These are phyloP conservation scores for Onchidella celtica DNA, from an alignment of 2,888 invertebrate genomes.

Conservation along the genomic window DNA sequence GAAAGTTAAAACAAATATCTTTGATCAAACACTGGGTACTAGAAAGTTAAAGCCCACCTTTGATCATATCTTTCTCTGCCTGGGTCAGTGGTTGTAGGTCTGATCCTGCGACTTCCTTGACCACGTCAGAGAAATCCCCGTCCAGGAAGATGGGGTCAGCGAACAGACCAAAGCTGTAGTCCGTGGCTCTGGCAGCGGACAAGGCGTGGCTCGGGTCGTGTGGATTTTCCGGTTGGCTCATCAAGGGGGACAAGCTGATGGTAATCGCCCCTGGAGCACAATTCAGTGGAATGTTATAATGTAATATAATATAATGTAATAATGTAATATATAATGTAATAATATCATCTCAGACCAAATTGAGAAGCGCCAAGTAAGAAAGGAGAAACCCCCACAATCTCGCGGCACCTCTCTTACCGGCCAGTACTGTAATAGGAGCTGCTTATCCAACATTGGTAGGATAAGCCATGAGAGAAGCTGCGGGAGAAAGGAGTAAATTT, in stretches of 20 bases:
- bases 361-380: too few species aligned
- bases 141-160: slow-evolving; percentile 64
- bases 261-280: slow-evolving; percentile 60
- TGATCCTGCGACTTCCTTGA: slow-evolving; percentile 40
- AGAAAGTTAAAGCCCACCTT: slow-evolving; percentile 68
- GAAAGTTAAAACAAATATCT: too few species aligned
- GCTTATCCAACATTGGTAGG: too few species aligned
- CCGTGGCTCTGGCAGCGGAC: slow-evolving; percentile 52
- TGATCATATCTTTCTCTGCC: slow-evolving; percentile 66
- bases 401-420: too few species aligned
- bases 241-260: slow-evolving; percentile 53
- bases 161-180: slow-evolving; percentile 67
- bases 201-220: slow-evolving; percentile 56
- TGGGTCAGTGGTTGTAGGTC: slow-evolving; percentile 73
- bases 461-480: too few species aligned
- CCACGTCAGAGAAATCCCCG: slow-evolving; percentile 81
- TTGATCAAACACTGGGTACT: not conserved
- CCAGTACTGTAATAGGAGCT: too few species aligned
- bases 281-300: too few species aligned
- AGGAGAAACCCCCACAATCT: too few species aligned
- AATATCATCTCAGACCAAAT: too few species aligned
- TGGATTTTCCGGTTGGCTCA: slow-evolving; percentile 48
- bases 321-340: not conserved
- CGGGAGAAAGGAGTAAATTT: too few species aligned
- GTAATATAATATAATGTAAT: too few species aligned